phyloP scores from a whole-genome alignment of 2,888 invertebrate genomes.

The Drosophila pseudotakahashii region DNA sequence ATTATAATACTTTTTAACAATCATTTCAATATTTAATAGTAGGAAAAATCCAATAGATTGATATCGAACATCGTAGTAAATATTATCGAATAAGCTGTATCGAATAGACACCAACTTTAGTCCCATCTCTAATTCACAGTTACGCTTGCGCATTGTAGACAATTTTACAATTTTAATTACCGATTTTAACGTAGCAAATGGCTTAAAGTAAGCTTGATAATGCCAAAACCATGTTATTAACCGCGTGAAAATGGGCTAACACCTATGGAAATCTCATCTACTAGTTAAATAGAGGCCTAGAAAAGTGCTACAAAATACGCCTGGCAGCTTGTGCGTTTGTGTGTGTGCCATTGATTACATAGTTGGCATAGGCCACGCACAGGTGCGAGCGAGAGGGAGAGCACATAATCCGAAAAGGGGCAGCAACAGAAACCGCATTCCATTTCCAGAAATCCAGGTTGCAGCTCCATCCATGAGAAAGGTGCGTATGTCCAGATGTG shows the following conservation, averaged over 20 bases:
- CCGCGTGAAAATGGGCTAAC: not conserved
- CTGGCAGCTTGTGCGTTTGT: constrained; percentile 26
- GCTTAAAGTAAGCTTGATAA: not conserved
- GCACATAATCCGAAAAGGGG: constrained; percentile 25
- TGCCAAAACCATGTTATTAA: constrained; percentile 5
- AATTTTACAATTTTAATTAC: constrained; percentile 1
- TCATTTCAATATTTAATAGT: too few species aligned
- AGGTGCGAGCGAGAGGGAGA: constrained; percentile 33
- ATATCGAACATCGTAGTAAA: too few species aligned
- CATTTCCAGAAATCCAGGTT: constrained; percentile 52
- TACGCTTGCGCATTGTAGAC: constrained; percentile 55
- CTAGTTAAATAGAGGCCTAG: not conserved
- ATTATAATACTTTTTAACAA: too few species aligned
- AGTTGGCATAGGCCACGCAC: constrained; percentile 25
- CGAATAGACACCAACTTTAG: not conserved
- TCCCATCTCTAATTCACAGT: constrained; percentile 1
- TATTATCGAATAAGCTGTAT: not conserved
- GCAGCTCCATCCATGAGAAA: constrained; percentile 67
- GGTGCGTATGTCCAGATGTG: constrained; percentile 52
- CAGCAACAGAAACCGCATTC: constrained; percentile 45
- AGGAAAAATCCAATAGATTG: too few species aligned
- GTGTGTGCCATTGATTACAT: constrained; percentile 40
- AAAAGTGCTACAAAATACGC: constrained; percentile 44
- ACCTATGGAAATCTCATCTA: not conserved
- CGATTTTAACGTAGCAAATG: not conserved